A percentile compares a stretch with the other conserved stretches of the same genome.
Evolutionary conservation across 2,113 vertebrate species (phyloP).

Genomic region (Tupaia chinensis): DNA sequence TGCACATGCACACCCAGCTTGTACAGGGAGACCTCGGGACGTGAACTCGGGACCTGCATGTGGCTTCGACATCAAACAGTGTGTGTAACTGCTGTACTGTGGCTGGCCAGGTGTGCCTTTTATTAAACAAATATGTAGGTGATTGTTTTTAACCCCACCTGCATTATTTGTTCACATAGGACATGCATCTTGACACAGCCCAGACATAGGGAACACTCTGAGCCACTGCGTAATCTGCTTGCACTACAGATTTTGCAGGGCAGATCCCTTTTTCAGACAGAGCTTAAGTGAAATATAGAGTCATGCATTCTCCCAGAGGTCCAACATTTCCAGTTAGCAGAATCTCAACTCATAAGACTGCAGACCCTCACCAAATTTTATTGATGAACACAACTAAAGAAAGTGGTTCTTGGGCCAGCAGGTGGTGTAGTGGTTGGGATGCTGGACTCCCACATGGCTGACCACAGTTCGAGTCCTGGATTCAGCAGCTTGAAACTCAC

Average conservation of each 20-base stretch:
- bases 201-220: not conserved
- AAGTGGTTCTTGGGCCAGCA: not conserved
- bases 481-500: too few relatives aligned
- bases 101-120: not conserved
- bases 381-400: not conserved
- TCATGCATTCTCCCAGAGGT: not conserved
- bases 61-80: too few relatives aligned
- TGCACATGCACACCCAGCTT: too few relatives aligned
- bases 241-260: not conserved
- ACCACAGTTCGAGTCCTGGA: too few relatives aligned
- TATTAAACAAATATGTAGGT: not conserved
- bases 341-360: not conserved
- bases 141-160: not conserved
- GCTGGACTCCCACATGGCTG: too few relatives aligned
- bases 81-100: too few relatives aligned
- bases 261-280: not conserved
- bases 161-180: constrained; percentile 31
- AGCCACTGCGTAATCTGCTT: not conserved
- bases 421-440: too few relatives aligned
- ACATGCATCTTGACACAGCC: not conserved
- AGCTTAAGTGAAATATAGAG: not conserved
- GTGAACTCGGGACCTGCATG: too few relatives aligned
- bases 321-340: constrained; percentile 19
- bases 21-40: too few relatives aligned
- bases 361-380: not conserved